phyloP scores from a whole-genome alignment of 2,113 vertebrate genomes.

The Phocoena phocoena region DNA sequence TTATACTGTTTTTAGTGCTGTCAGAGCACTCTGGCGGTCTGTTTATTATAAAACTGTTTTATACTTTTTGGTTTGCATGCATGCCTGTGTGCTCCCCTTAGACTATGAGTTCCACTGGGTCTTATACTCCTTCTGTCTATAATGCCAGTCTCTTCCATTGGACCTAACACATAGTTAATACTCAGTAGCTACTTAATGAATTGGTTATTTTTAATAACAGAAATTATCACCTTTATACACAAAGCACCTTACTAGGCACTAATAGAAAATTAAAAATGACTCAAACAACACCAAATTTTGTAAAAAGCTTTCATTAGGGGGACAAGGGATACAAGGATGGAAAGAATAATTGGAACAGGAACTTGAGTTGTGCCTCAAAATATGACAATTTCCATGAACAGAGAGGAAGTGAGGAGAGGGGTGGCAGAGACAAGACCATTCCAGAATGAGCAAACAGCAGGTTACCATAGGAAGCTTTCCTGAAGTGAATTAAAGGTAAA shows the following conservation, averaged over 20 bases:
- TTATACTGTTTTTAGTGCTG: neutral
- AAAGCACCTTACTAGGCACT: neutral
- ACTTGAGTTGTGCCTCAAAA: neutral
- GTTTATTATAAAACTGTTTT: neutral
- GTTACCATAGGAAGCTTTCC: neutral
- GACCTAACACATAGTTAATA: neutral
- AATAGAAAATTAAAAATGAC: neutral
- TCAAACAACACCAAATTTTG: neutral
- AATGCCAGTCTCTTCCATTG: neutral
- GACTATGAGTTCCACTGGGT: neutral
- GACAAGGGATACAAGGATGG: neutral
- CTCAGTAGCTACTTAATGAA: neutral
- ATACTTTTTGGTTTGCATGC: neutral
- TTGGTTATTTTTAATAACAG: neutral
- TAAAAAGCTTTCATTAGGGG: neutral
- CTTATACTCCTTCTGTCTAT: neutral
- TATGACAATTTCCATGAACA: neutral
- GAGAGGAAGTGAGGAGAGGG: neutral
- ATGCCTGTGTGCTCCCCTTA: neutral
- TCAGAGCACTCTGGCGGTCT: neutral
- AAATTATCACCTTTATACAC: neutral
- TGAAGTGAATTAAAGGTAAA: slow-evolving; percentile 36
- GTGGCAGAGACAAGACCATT: neutral
- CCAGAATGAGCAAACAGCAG: neutral
- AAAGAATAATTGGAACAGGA: neutral